phyloP scores from a whole-genome alignment of 2,888 invertebrate genomes.

The Epistrophe eligans region DNA sequence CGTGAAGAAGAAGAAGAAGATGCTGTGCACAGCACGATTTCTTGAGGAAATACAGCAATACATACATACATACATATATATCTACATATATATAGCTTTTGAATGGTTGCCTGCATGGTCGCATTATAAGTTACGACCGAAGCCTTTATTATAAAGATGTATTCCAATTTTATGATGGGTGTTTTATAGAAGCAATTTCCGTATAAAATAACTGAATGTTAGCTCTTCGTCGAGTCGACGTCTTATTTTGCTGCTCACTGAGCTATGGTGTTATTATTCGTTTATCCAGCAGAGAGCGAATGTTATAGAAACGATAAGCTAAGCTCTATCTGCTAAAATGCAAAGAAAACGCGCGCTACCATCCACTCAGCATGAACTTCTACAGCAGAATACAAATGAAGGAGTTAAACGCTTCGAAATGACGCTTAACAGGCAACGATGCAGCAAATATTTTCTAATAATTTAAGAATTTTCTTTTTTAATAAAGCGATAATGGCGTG shows the following conservation, averaged over 20 bases:
- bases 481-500: not conserved
- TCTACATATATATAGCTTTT: not conserved
- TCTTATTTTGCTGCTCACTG: constrained; percentile 29
- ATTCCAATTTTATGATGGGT: constrained; percentile 79
- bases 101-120: constrained; percentile 22
- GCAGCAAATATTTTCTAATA: constrained; percentile 8
- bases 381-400: constrained; percentile 60
- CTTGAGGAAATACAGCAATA: constrained; percentile 34
- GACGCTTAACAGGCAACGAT: not conserved
- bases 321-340: constrained; percentile 8
- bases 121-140: constrained; percentile 36
- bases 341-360: constrained; percentile 13
- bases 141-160: constrained; percentile 63
- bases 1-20: constrained; percentile 39
- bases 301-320: constrained; percentile 59
- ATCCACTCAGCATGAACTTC: constrained; percentile 16
- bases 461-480: constrained; percentile 26
- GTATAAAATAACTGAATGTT: constrained; percentile 75
- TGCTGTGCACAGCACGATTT: constrained; percentile 68
- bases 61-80: no score
- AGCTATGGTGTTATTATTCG: constrained; percentile 62
- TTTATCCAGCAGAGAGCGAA: constrained; percentile 49
- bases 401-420: constrained; percentile 25
- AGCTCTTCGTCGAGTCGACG: constrained; percentile 41
- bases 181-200: constrained; percentile 82